phyloP scores from a whole-genome alignment of 1,140 invertebrate species.

The Camponotus floridanus region DNA sequence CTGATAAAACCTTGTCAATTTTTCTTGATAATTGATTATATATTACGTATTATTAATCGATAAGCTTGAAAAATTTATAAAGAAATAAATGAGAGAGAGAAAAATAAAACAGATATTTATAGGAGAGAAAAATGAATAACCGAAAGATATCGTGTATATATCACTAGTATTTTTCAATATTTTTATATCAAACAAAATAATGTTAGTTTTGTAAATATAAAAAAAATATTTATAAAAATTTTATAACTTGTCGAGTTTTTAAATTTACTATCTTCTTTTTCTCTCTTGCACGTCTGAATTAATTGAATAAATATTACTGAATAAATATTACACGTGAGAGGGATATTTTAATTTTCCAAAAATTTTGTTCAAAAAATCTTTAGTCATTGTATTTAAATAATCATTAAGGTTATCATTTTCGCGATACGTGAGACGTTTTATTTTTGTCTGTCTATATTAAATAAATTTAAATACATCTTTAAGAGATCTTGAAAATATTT shows the following conservation, averaged over 20 bases:
- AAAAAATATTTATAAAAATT: neutral
- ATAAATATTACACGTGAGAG: neutral
- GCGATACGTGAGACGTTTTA: neutral
- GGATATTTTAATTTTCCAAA: neutral
- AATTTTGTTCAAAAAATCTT: no score
- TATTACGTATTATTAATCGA: neutral
- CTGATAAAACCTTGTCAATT: neutral
- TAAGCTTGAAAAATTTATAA: neutral
- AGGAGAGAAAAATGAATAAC: neutral
- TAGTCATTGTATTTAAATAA: no score
- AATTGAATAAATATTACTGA: no score
- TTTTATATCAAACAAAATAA: neutral
- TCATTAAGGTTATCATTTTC: neutral
- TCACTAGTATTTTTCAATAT: neutral
- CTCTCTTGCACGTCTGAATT: neutral
- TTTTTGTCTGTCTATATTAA: neutral
- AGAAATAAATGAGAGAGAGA: neutral
- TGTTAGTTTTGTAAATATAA: neutral
- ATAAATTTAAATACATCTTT: neutral
- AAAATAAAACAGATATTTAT: neutral
- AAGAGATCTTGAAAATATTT: neutral
- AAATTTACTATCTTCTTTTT: neutral
- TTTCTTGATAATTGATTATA: slow-evolving; percentile 6
- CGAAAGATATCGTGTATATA: neutral
- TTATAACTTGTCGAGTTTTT: neutral